Percentiles rank a stretch among this genome's conserved stretches.
Evolutionary conservation across 35 echinoderm and acorn worm species (phyloP).

Genomic region (Apostichopus parvimensis): DNA sequence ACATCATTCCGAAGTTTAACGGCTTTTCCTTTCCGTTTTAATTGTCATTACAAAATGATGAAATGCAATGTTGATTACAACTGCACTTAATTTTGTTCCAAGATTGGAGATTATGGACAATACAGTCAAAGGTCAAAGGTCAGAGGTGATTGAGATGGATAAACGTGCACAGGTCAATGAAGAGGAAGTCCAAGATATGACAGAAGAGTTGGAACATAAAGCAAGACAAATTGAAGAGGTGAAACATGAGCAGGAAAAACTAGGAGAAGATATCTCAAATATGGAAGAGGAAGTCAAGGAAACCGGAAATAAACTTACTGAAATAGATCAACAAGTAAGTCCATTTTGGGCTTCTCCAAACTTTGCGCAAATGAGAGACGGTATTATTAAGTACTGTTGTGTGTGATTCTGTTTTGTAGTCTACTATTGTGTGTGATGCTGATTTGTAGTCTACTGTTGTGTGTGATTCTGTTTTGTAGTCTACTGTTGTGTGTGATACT

Average conservation of each 20-base stretch:
- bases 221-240: conserved; percentile 57
- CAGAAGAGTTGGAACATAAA: conserved; percentile 61
- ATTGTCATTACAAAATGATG: too few species aligned
- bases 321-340: conserved; percentile 82
- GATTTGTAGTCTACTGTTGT: too few species aligned
- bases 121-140: conserved; percentile 63
- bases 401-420: too few species aligned
- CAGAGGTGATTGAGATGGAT: conserved; percentile 67
- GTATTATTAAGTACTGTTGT: too few species aligned
- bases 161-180: conserved; percentile 40
- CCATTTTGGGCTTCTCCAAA: not conserved
- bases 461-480: too few species aligned
- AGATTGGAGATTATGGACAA: conserved; percentile 62
- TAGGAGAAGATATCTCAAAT: conserved; percentile 61
- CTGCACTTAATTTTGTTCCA: not conserved
- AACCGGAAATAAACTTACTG: conserved; percentile 70
- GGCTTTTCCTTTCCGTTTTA: too few species aligned
- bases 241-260: conserved; percentile 59
- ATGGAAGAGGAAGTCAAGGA: conserved; percentile 81
- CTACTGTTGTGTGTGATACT: too few species aligned
- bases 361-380: too few species aligned
- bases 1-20: too few species aligned
- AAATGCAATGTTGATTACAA: too few species aligned
- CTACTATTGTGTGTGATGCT: too few species aligned
- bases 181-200: conserved; percentile 46